These are phyloP conservation scores for Macrophya alboannulata DNA, from an alignment of 2,888 invertebrate genomes.

Conservation along the genomic window DNA sequence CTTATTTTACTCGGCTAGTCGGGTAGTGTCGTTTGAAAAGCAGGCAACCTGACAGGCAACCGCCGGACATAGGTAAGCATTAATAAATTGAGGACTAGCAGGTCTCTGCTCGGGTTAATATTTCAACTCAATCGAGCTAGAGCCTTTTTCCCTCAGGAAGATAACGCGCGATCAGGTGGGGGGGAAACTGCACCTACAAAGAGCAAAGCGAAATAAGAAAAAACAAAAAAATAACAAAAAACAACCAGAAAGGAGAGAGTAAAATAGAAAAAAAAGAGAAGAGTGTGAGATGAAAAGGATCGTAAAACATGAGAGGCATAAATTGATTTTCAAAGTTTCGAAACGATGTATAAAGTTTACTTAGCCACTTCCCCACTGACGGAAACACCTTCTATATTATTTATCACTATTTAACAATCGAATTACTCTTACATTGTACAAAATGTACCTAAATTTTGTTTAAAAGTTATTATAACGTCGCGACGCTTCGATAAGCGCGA, in stretches of 20 bases:
- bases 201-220: background rate
- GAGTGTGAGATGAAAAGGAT: background rate
- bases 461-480: background rate
- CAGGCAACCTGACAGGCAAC: constrained; percentile 8
- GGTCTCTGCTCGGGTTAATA: constrained; percentile 45
- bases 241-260: background rate
- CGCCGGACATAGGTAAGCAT: constrained; percentile 44
- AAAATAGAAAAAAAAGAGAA: background rate
- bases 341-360: constrained; percentile 18
- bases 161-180: background rate
- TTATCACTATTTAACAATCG: background rate
- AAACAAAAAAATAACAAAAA: too few relatives aligned
- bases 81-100: constrained; percentile 42
- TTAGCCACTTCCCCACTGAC: background rate
- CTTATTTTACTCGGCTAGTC: constrained; percentile 22
- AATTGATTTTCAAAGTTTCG: background rate
- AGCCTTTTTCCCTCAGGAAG: background rate
- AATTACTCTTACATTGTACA: background rate
- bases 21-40: constrained; percentile 23
- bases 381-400: background rate
- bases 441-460: background rate
- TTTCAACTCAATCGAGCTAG: constrained; percentile 46
- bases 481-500: background rate
- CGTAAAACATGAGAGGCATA: constrained; percentile 8
- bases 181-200: background rate